Conservation (phyloP, 2,113 vertebrate genomes). For the Nibea coibor region DNA sequence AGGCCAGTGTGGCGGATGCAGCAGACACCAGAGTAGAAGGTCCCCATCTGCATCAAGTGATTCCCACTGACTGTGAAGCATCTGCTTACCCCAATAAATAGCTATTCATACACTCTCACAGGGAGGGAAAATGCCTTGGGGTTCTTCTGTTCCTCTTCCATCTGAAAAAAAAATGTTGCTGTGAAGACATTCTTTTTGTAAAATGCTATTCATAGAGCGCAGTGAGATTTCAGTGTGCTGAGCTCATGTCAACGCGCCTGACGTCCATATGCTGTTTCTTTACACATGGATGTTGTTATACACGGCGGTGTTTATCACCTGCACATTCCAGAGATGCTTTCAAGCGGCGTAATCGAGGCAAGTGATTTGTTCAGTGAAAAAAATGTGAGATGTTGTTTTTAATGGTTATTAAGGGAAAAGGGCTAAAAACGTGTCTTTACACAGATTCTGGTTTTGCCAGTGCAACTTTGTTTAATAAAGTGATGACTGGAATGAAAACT, state of each 20-base stretch:
- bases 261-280: neutral
- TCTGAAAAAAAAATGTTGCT: slow-evolving; percentile 26
- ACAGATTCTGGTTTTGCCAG: neutral
- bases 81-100: slow-evolving; percentile 62
- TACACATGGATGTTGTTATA: slow-evolving; percentile 14
- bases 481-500: neutral
- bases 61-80: slow-evolving; percentile 55
- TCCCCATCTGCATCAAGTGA: slow-evolving; percentile 45
- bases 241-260: neutral
- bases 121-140: slow-evolving; percentile 28
- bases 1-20: neutral
- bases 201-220: slow-evolving; percentile 25
- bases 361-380: neutral
- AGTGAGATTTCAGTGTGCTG: neutral
- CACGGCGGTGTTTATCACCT: slow-evolving; percentile 13
- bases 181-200: slow-evolving; percentile 4
- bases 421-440: neutral
- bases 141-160: slow-evolving; percentile 26
- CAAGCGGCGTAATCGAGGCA: slow-evolving; percentile 8
- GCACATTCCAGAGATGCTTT: slow-evolving; percentile 19
- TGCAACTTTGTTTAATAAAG: neutral
- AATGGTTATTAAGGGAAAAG: too few species aligned
- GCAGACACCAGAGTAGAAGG: slow-evolving; percentile 3
- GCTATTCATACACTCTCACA: slow-evolving; percentile 18
- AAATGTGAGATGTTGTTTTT: neutral